These are phyloP conservation scores for Papilio gigon DNA, from an alignment of 2,888 invertebrate genomes.

Conservation along the genomic window DNA sequence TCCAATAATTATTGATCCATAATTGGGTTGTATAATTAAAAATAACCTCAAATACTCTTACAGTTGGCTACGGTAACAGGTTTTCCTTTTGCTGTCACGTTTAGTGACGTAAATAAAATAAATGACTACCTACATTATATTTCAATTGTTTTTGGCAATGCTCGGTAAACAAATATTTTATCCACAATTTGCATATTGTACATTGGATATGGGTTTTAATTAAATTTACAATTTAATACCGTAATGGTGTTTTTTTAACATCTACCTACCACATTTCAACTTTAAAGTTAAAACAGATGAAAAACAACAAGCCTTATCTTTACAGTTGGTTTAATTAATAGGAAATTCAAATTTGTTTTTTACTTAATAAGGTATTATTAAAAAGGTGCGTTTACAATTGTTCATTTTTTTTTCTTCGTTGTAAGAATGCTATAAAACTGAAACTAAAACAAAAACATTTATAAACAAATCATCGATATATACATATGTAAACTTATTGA, in stretches of 20 bases:
- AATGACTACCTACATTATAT: slow-evolving; percentile 29
- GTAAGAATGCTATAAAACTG: neutral
- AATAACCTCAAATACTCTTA: neutral
- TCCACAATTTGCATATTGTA: slow-evolving; percentile 1
- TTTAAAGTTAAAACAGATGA: neutral
- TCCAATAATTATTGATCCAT: no score
- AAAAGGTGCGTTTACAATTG: slow-evolving; percentile 29
- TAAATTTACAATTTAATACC: neutral
- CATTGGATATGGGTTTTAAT: neutral
- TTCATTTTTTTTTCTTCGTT: neutral
- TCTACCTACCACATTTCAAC: neutral
- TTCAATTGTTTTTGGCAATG: slow-evolving; percentile 38
- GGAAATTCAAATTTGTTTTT: slow-evolving; percentile 33
- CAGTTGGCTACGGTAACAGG: slow-evolving; percentile 39
- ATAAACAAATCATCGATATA: no score
- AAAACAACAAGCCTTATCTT: slow-evolving; percentile 29
- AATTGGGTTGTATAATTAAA: neutral
- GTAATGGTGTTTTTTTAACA: neutral
- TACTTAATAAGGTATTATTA: neutral
- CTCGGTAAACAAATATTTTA: slow-evolving; percentile 38
- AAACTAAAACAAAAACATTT: neutral
- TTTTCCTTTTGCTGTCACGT: slow-evolving; percentile 30
- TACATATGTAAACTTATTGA: no score
- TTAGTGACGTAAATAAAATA: slow-evolving; percentile 22
- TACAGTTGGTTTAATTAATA: slow-evolving; percentile 14